Evolutionary conservation across 1,140 invertebrate genomes (phyloP), one percentile per base, ranked within the genome.

Genomic region (Macrobrachium nipponense): DNA sequence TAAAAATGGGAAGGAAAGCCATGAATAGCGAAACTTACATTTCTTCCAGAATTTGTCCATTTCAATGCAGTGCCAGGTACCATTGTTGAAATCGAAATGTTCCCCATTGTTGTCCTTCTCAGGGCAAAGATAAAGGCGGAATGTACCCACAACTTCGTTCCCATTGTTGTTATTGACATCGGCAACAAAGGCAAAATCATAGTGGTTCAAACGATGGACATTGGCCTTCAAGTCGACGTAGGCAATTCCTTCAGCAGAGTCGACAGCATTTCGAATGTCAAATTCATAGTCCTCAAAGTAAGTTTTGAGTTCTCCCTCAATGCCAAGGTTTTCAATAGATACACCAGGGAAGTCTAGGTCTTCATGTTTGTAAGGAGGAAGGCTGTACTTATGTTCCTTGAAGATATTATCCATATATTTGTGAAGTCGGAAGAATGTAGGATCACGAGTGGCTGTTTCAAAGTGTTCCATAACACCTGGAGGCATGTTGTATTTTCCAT

Each of bases 281-380:
- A 94, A 88, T 89, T 95, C 93, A 88, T 93, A 94, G 59, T 94
- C 91, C 72, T 95, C 94, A 91, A 95, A 95, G 90, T 93, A 95
- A 36, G 95, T 95, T 20, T 93, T 91, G 12, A 96, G 90, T 79
- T 93, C 92, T 36, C 94, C 92, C 7, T 93, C 91, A 8, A 95
- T 93, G 44, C 92, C 93, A n/a, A 95, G 92, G 64, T 93, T 92
- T 84, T 94, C 91, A 73, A 95, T 8, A 94, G 8, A 91, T 27
- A 95, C 94, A 59, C 93, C 93, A 20, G 93, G 93, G 60, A 94
- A 91, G 23, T 91, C 89, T 10, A 95, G 90, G 66, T 93, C 90
- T 12, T 89, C 82, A 5, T 66, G 36, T 8, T 72, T 87, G 86
- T 90, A 90, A 10, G 88, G 82, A 5, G 83, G 36, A 23, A 90